Evolutionary conservation across 2,797 vertebrate species (phyloP).

Genomic region (Picus viridis): DNA sequence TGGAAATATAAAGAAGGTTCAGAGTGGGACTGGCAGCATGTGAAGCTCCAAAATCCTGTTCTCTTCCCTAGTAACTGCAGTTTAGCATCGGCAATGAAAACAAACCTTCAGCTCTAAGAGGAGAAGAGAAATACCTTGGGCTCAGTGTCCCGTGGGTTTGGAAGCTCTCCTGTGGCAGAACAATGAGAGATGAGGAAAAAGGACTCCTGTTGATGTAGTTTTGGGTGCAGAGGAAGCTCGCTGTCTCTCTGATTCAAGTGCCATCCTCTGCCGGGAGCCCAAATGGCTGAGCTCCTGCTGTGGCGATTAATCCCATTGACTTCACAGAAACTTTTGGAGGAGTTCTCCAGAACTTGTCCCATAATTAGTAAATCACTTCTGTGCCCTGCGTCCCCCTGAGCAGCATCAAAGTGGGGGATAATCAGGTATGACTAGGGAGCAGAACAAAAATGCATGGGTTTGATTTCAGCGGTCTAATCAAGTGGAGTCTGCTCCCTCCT

Average conservation of each 20-base stretch:
- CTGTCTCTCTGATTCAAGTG: not conserved
- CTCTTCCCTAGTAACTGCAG: not conserved
- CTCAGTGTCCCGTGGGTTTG: not conserved
- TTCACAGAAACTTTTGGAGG: slow-evolving; percentile 23
- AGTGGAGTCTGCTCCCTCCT: slow-evolving; percentile 21
- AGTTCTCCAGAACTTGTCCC: slow-evolving; percentile 41
- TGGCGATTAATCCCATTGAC: slow-evolving; percentile 33
- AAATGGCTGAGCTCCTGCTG: slow-evolving; percentile 21
- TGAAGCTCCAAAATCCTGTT: not conserved
- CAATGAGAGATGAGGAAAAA: accelerated
- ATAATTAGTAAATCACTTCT: slow-evolving; percentile 49
- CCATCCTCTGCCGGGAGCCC: not conserved
- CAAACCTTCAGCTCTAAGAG: not conserved
- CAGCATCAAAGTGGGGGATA: slow-evolving; percentile 52
- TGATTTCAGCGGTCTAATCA: not conserved
- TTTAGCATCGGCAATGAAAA: not conserved
- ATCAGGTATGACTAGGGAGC: slow-evolving; percentile 57
- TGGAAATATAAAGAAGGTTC: not conserved
- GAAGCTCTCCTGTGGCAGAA: not conserved
- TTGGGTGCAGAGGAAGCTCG: not conserved
- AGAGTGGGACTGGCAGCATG: not conserved
- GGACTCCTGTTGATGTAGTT: accelerated
- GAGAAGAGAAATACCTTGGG: not conserved
- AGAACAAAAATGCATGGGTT: not conserved
- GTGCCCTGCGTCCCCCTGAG: not conserved